Percentiles rank a stretch among this genome's conserved stretches.
These are phyloP conservation scores for Catocala nupta DNA, from an alignment of 2,888 invertebrate genomes.

Conservation along the genomic window DNA sequence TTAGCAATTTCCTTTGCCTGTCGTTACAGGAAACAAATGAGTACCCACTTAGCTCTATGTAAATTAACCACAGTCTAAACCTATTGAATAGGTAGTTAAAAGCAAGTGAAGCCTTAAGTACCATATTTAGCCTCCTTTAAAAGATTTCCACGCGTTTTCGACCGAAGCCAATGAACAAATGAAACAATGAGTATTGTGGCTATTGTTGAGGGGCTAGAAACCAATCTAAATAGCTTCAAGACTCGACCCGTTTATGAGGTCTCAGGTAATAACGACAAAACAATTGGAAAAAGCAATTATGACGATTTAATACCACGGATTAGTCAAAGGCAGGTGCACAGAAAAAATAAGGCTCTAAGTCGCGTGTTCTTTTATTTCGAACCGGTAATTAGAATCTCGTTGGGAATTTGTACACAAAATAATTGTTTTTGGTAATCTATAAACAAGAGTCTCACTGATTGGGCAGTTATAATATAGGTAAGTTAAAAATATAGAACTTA, in stretches of 20 bases:
- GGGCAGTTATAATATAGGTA: too few relatives aligned
- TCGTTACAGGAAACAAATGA: constrained; percentile 1
- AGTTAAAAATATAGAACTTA: too few relatives aligned
- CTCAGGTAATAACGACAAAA: constrained; percentile 29
- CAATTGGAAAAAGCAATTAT: constrained; percentile 25
- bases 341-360: too few relatives aligned
- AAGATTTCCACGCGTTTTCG: constrained; percentile 10
- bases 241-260: constrained; percentile 9
- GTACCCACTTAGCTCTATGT: constrained; percentile 4
- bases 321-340: not conserved
- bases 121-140: constrained; percentile 7
- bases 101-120: constrained; percentile 6
- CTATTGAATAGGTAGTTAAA: constrained; percentile 6
- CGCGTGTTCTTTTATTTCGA: not conserved
- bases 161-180: constrained; percentile 29
- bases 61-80: constrained; percentile 14
- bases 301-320: not conserved
- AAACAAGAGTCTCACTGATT: too few relatives aligned
- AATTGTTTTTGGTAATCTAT: too few relatives aligned
- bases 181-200: constrained; percentile 42
- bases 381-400: not conserved
- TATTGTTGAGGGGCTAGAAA: constrained; percentile 32
- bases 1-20: constrained; percentile 1
- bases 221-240: constrained; percentile 23
- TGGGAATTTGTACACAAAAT: too few relatives aligned